Percentiles rank a stretch among this genome's conserved stretches.
phyloP scores from a whole-genome alignment of 2,113 vertebrate genomes.

The Nerophis lumbriciformis region DNA sequence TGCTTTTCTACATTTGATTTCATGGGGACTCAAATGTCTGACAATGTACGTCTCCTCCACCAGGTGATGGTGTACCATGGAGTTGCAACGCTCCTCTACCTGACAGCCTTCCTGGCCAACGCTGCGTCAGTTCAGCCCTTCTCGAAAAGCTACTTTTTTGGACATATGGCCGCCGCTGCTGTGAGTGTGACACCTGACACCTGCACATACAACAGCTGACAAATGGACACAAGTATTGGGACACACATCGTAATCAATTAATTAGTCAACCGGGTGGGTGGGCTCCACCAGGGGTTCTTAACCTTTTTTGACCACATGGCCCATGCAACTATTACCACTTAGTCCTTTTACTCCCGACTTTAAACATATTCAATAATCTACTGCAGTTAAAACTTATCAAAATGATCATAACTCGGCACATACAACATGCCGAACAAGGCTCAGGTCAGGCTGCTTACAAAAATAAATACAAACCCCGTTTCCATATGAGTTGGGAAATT shows the following conservation, averaged over 20 bases:
- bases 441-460: too few species aligned
- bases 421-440: too few species aligned
- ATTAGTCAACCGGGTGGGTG: not conserved
- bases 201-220: not conserved
- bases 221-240: not conserved
- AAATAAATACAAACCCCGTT: too few species aligned
- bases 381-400: too few species aligned
- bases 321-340: too few species aligned
- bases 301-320: too few species aligned
- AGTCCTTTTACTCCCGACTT: too few species aligned
- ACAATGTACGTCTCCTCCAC: conserved; percentile 4
- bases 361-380: too few species aligned
- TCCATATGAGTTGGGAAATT: too few species aligned
- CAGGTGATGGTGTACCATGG: conserved; percentile 79
- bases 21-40: too few species aligned
- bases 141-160: conserved; percentile 10
- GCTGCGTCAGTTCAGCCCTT: conserved; percentile 48
- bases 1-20: too few species aligned
- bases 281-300: not conserved
- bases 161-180: conserved; percentile 73
- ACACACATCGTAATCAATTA: not conserved
- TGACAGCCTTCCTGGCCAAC: conserved; percentile 79
- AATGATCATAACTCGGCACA: too few species aligned
- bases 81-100: conserved; percentile 72
- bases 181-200: conserved; percentile 68